Evolutionary conservation across 1,140 invertebrate genomes (phyloP), one percentile per base, ranked within the genome.

Genomic region (Acromyrmex charruanus): DNA sequence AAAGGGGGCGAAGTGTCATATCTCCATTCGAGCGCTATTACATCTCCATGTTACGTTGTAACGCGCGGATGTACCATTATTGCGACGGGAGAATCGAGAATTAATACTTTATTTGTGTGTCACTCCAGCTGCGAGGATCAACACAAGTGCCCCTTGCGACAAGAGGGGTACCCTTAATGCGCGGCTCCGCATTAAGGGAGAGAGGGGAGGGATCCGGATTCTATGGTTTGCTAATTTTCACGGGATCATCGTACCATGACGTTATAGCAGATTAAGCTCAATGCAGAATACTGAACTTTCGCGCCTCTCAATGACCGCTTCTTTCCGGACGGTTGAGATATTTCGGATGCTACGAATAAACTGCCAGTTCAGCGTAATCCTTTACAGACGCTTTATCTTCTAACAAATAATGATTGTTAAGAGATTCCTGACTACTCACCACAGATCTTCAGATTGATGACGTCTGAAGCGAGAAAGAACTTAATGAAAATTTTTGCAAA

Each of bases 51-150:
- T 69, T 69, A 69, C 77, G 65, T 81, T 58, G 79, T 81, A 71
- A 81, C 69, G 44, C 69, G 25, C n/a, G 55, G 80, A 84, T 25
- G 55, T 71, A 69, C 21, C n/a, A 49, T 89, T 87, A 84, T 90
- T 84, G 84, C 75, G 51, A 90, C 74, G 71, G 31, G 87, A 49
- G 86, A 91, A 94, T 93, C 88, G 92, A 85, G 93, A 93, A 94
- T 94, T 94, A 94, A 94, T 95, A 94, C 94, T 92, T 94, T 94
- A 94, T 93, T 94, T 94, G 93, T 94, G 92, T 90, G 93, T 94
- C 94, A 93, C 92, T 94, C 94, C 94, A 94, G 94, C 94, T 94
- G 94, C 94, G 94, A 93, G 93, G 94, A 94, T 94, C 91, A 94
- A 91, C 91, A 93, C 93, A 94, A 94, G 94, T 94, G 94, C 89